Conservation (phyloP, 2,888 invertebrate genomes). For the Pristionchus entomophagus region DNA sequence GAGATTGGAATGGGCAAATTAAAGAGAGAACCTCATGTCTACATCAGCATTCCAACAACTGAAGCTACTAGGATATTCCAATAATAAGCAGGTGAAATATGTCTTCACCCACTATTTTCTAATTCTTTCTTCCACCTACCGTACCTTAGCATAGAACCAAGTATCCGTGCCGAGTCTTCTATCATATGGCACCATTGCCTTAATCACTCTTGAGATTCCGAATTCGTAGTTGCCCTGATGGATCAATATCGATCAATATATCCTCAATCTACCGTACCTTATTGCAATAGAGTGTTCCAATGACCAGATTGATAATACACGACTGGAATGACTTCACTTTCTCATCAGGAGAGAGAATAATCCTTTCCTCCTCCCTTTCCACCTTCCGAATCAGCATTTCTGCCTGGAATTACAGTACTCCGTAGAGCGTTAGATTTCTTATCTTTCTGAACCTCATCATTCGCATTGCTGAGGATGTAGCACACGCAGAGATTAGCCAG, state of each 20-base stretch:
- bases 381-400: conserved; percentile 91
- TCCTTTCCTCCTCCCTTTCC: conserved; percentile 92
- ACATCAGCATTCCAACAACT: not conserved
- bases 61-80: not conserved
- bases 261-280: conserved; percentile 80
- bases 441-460: conserved; percentile 84
- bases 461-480: conserved; percentile 98
- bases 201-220: conserved; percentile 95
- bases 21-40: not conserved
- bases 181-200: conserved; percentile 93
- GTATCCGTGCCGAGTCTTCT: conserved; percentile 97
- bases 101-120: not conserved
- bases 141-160: conserved; percentile 81
- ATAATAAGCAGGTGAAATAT: not conserved
- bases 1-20: too few relatives aligned
- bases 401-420: conserved; percentile 51
- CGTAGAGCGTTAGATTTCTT: not conserved
- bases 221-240: conserved; percentile 93
- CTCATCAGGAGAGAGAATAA: conserved; percentile 88
- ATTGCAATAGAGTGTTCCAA: conserved; percentile 97
- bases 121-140: not conserved
- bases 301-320: conserved; percentile 98
- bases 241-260: not conserved
- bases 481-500: conserved; percentile 98
- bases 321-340: conserved; percentile 92